Base-by-base conservation (phyloP, 2,113 vertebrate genomes). In the Phrynosoma platyrhinos region DNA sequence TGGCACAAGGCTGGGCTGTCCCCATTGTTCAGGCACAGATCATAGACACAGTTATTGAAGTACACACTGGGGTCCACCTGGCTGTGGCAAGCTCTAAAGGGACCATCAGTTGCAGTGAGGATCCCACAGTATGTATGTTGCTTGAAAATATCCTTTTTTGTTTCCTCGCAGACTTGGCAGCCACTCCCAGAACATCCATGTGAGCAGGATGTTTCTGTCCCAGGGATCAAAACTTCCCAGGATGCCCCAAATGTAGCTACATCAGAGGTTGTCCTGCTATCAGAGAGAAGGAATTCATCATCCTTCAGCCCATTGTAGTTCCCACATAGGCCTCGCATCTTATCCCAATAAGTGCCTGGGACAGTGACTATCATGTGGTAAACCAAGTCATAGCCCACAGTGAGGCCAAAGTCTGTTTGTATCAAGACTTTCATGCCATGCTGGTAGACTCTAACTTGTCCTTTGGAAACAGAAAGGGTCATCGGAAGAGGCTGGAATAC, bases 241-340 rank as follows among this genome's bases (percentile, higher is more conserved):
- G 96, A 87, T n/a, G 94, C 89, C 2, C 94, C 94, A 0, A 96
- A 96, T 1, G 86, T 90, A 0, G 66, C 87, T 53, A 87, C 47
- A 30, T 84, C 86, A 16, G 83, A 42, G 1, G 90, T 87, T 75
- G 89, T 76, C 0, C 53, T 89, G 74, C 93, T 94, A 0, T 94
- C 55, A 0, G 95, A 94, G 16, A 94, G 95, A 89, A 64, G 92
- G 86, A 96, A 93, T 30, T 96, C 93, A 1, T 96, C 90, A 27
- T 91, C 79, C 47, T 91, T 71, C 52, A 92, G 32, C 1, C 84
- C 92, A 0, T 96, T 94, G 84, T 95, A 96, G 85, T 96, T 90
- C 12, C 96, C 96, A 8, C 96, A 97, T 69, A 97, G 89, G 75
- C 96, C 96, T 1, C 94, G 95, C 72, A 96, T 12, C 66, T 86